These are phyloP conservation scores for Xiphophorus birchmanni DNA, from an alignment of 2,797 vertebrate species.

Conservation along the genomic window DNA sequence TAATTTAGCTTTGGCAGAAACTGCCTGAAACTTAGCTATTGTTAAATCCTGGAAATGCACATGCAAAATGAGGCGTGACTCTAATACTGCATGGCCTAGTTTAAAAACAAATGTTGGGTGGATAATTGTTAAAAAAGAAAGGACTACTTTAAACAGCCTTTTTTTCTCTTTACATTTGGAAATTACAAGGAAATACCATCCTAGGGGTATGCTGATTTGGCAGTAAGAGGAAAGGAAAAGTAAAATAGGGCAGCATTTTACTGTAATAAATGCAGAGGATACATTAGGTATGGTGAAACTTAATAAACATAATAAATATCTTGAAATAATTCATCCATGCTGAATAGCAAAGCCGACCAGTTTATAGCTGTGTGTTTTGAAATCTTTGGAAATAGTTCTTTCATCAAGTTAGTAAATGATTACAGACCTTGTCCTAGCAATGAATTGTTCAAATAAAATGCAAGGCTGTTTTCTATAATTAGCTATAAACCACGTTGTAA, in stretches of 20 bases:
- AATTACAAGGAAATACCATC: conserved; percentile 20
- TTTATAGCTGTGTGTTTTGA: conserved; percentile 6
- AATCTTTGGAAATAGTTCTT: conserved; percentile 18
- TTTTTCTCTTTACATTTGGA: conserved; percentile 4
- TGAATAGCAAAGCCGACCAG: background rate
- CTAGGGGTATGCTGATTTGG: conserved; percentile 6
- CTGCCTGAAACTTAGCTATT: conserved; percentile 23
- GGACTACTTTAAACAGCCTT: conserved; percentile 15
- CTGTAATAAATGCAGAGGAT: background rate
- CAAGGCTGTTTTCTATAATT: conserved; percentile 7
- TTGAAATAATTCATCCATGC: conserved; percentile 14
- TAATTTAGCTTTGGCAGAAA: conserved; percentile 17
- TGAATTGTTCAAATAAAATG: conserved; percentile 36
- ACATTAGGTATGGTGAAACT: background rate
- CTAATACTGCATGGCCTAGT: conserved; percentile 38
- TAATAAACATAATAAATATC: conserved; percentile 1
- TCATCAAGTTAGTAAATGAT: conserved; percentile 32
- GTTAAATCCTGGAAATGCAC: conserved; percentile 23
- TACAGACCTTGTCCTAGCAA: conserved; percentile 18
- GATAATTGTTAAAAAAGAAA: conserved; percentile 19
- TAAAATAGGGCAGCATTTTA: background rate
- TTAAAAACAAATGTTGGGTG: conserved; percentile 42
- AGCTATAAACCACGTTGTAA: conserved; percentile 7
- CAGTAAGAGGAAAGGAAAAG: background rate
- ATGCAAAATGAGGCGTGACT: conserved; percentile 55